Evolutionary conservation across 2,797 vertebrate genomes (phyloP), one percentile per base, ranked within the genome.

Genomic region (Ispidina picta): DNA sequence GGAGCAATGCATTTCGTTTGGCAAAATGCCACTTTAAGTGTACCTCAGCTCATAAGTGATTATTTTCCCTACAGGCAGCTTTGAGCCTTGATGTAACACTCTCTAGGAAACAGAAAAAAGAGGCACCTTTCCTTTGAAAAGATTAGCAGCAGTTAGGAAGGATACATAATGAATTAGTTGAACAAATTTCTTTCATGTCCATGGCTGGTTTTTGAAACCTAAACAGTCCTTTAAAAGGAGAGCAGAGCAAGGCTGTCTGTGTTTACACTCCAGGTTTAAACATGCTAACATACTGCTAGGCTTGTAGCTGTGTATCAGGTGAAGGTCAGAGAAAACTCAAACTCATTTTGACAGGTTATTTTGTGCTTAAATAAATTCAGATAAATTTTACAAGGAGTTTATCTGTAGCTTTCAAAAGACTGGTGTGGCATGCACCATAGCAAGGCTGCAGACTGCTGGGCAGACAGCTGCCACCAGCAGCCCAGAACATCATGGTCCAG

Each of bases 251-350:
- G 58, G 35, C 35, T 87, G 59, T 19, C 71, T 82, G 49, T 78
- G 85, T 92, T 96, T 86, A 85, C 15, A 37, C 29, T 89, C 64
- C 68, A 59, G 23, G 78, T 76, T 92, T 86, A 92, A 94, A 76
- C 72, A 48, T 9, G 48, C 64, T 43, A 56, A 72, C 74, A 56
- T 21, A n/a, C 59, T 54, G 51, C 43, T 52, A 59, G 39, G 43
- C 62, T 80, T 85, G 39, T 31, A 86, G 66, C 49, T 85, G 66
- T 19, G 23, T 78, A 66, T 70, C 41, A 89, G 65, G 69, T 4
- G 4, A 95, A 92, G 86, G 92, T 89, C 93, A 74, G 37, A 19
- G 23, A 79, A 91, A 95, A 68, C 35, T 92, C 86, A 77, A 48
- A 86, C 46, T 80, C 74, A 17, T 72, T 65, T 41, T 83, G 87